A percentile compares a stretch with the other conserved stretches of the same genome.
These are phyloP conservation scores for Lycodopsis pacificus DNA, from an alignment of 2,797 vertebrate species.

Conservation along the genomic window DNA sequence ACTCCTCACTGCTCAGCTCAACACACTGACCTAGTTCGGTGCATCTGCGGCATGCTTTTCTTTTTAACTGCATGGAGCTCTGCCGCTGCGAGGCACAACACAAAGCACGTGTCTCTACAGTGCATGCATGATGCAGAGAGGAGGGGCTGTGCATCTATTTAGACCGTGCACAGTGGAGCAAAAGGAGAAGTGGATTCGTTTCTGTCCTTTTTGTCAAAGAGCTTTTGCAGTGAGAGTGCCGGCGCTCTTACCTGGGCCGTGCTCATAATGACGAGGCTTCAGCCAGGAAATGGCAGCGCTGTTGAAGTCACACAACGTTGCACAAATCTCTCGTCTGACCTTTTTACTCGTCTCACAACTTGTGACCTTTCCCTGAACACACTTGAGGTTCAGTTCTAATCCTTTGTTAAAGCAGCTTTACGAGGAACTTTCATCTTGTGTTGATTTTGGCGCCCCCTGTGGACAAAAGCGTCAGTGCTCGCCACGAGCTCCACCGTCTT, in stretches of 20 bases:
- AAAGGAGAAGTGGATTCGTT: background rate
- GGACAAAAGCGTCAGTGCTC: background rate
- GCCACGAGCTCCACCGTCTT: too few relatives aligned
- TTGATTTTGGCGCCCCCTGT: background rate
- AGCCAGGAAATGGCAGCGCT: too few relatives aligned
- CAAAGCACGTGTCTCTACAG: slow-evolving; percentile 8
- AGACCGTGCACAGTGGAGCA: background rate
- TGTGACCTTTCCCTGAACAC: slow-evolving; percentile 25
- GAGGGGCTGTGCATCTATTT: background rate
- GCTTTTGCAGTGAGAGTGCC: slow-evolving; percentile 4
- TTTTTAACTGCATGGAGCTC: slow-evolving; percentile 32
- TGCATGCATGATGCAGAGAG: slow-evolving; percentile 13
- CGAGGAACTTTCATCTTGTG: background rate
- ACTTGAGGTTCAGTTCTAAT: slow-evolving; percentile 6
- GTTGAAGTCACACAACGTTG: slow-evolving; percentile 30
- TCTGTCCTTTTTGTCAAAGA: background rate
- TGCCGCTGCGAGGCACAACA: slow-evolving; percentile 32
- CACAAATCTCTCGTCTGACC: slow-evolving; percentile 26
- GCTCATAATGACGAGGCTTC: too few relatives aligned
- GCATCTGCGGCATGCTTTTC: slow-evolving; percentile 62
- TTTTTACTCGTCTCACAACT: slow-evolving; percentile 19
- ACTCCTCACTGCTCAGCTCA: slow-evolving; percentile 69
- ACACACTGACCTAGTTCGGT: slow-evolving; percentile 80
- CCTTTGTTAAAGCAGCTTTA: slow-evolving; percentile 8
- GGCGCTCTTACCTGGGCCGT: background rate